Conservation (phyloP, 2,113 vertebrate species). For the Grantiella picta region DNA sequence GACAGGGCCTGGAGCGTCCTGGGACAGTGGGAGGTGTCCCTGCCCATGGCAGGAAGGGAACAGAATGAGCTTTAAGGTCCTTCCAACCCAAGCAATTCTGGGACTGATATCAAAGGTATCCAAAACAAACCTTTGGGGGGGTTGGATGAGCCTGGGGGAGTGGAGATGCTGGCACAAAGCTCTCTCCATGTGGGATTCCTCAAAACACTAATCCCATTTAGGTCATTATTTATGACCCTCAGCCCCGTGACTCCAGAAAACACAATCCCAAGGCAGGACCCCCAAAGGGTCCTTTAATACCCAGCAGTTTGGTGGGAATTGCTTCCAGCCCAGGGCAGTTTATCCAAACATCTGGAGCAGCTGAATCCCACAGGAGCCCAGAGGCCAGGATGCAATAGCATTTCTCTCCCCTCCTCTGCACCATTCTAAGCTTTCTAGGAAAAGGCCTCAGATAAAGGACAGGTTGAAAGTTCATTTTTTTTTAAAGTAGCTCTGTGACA, state of each 20-base stretch:
- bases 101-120: background rate
- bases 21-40: background rate
- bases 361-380: background rate
- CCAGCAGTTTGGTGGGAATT: background rate
- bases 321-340: background rate
- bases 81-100: background rate
- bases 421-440: background rate
- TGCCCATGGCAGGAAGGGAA: background rate
- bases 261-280: background rate
- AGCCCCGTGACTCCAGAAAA: background rate
- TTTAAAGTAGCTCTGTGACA: background rate
- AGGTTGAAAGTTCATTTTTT: background rate
- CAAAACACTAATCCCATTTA: background rate
- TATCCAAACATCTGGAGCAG: background rate
- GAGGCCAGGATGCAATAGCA: background rate
- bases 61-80: too few species aligned
- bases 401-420: background rate
- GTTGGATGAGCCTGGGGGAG: background rate
- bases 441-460: background rate
- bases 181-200: background rate
- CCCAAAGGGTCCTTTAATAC: background rate
- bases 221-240: background rate
- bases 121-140: background rate
- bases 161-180: background rate
- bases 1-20: fast-evolving